Base-by-base conservation (phyloP, 2,888 invertebrate genomes). In the Cordilura impudica region DNA sequence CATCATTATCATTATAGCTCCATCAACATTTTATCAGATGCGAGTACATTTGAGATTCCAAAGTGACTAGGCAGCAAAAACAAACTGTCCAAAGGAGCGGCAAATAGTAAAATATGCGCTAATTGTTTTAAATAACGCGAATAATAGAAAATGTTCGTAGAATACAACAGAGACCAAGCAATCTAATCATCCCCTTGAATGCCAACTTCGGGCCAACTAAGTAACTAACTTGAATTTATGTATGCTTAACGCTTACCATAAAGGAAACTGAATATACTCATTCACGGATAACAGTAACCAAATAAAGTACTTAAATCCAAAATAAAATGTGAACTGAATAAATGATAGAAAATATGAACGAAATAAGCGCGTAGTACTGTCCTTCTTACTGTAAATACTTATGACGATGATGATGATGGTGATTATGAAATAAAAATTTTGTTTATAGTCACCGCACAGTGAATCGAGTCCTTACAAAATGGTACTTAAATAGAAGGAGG, bases 61-160 rank as follows among this genome's bases (percentile, higher is more conserved):
- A 47, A 78, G 56, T 58, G 72, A 19, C 53, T 29, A 12, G 60
- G 45, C 58, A 60, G 45, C 12, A 75, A 10, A 6, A 23, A 69
- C 18, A 26, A 63, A 49, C 47, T 31, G 16, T 67, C 49, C 45
- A 19, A 23, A 14, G 54, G 54, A 61, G 12, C 23, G 26, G 21
- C 10, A 53, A 43, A 73, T 53, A 67, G 72, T 66, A 70, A 75
- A 75, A 79, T 75, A 79, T 79, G 74, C 80, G 79, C 83, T 83
- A 83, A 83, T 83, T 83, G 82, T 83, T 83, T 83, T 81, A 78
- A 83, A 82, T 83, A 83, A 83, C 82, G 83, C 54, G 74, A 71
- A 18, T 47, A n/a, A n/a, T n/a, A n/a, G n/a, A n/a, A n/a, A n/a
- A n/a, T n/a, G n/a, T 7, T 66, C 18, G 26, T 53, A 49, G 21